Percentiles rank a stretch among this genome's conserved stretches.
phyloP scores from a whole-genome alignment of 2,797 vertebrate species.

The Siniperca scherzeri region DNA sequence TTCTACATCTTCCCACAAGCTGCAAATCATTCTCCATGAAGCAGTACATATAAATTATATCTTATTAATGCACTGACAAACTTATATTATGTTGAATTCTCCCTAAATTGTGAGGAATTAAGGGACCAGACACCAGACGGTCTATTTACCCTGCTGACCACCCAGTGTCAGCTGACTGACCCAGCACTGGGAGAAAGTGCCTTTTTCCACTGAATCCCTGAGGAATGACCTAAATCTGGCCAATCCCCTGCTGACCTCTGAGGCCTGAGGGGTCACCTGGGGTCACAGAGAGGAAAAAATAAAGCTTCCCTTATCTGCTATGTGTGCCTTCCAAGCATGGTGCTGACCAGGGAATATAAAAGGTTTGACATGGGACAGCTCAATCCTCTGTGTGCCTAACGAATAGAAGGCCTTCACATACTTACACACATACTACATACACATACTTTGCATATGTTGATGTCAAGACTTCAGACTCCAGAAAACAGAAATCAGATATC shows the following conservation, averaged over 20 bases:
- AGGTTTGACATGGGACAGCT: slow-evolving; percentile 53
- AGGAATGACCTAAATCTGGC: slow-evolving; percentile 78
- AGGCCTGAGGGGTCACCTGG: slow-evolving; percentile 66
- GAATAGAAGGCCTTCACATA: slow-evolving; percentile 23
- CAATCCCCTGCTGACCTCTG: slow-evolving; percentile 76
- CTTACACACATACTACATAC: not conserved
- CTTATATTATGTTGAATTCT: slow-evolving; percentile 13
- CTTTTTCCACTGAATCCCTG: slow-evolving; percentile 67
- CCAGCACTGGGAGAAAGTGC: slow-evolving; percentile 65
- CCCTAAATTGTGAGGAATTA: slow-evolving; percentile 43
- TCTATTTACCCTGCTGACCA: slow-evolving; percentile 59
- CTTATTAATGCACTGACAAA: not conserved
- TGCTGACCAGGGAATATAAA: slow-evolving; percentile 43
- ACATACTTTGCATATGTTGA: not conserved
- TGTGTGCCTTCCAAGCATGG: slow-evolving; percentile 25
- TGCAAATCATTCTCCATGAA: not conserved
- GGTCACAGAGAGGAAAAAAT: slow-evolving; percentile 75
- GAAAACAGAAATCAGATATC: not conserved
- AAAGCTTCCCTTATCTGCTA: slow-evolving; percentile 46
- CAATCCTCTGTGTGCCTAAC: slow-evolving; percentile 48
- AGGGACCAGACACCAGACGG: slow-evolving; percentile 60
- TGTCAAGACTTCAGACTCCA: not conserved
- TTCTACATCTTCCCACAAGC: not conserved
- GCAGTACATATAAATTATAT: not conserved
- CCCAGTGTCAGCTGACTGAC: slow-evolving; percentile 77